Conservation (phyloP, 2,113 vertebrate genomes). For the Bubo scandiacus region DNA sequence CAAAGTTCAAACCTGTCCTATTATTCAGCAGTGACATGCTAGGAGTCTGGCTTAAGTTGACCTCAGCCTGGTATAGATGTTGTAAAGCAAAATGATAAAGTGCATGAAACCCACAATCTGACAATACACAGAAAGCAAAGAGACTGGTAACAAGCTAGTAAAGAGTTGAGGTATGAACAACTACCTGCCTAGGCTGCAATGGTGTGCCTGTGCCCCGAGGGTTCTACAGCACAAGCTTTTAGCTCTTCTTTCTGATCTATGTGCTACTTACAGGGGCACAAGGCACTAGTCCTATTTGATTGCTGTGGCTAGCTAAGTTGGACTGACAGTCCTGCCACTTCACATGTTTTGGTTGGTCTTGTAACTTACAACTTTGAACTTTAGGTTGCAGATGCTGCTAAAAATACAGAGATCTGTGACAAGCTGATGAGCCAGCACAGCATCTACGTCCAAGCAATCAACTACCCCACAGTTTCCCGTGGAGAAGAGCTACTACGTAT, state of each 20-base stretch:
- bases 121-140: not conserved
- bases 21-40: not conserved
- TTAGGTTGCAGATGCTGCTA: conserved; percentile 91
- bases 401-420: conserved; percentile 92
- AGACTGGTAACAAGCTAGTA: not conserved
- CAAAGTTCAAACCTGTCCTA: not conserved
- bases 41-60: not conserved
- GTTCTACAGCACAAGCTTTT: not conserved
- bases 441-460: conserved; percentile 97
- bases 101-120: not conserved
- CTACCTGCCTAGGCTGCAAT: not conserved
- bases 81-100: not conserved
- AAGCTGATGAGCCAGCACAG: conserved; percentile 91
- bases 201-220: not conserved
- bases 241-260: not conserved
- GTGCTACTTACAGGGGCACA: not conserved
- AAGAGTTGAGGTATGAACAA: not conserved
- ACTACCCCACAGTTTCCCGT: conserved; percentile 91
- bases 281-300: not conserved
- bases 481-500: conserved; percentile 94
- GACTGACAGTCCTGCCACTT: not conserved
- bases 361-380: not conserved
- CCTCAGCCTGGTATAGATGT: not conserved
- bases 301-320: not conserved
- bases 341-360: not conserved